Evolutionary conservation across 2,797 vertebrate species (phyloP), one percentile per base, ranked within the genome.

Genomic region (Chaenodraco wilsoni): DNA sequence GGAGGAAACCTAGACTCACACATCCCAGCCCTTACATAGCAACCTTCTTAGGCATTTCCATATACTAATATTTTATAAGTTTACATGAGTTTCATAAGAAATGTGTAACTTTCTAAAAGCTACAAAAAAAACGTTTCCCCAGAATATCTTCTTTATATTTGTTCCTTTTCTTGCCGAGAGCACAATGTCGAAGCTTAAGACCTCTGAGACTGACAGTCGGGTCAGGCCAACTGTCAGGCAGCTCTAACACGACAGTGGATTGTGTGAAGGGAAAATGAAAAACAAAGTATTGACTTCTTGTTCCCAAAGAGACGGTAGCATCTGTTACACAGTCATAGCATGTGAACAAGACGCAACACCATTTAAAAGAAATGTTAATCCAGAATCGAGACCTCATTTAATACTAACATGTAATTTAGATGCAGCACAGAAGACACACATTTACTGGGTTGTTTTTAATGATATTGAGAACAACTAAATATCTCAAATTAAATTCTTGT

Each of bases 131-230:
- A 44, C 0, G 1, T 21, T 46, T 57, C 5, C n/a, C 27, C 27
- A 14, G 49, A 73, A 59, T 11, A 23, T 45, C 64, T 41, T 44
- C n/a, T 46, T 67, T 66, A 14, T 56, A 52, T 21, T 43, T 60
- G 40, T 54, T 8, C 54, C 43, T 55, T 41, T 16, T 64, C 45
- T 66, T 65, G 61, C 67, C 52, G 63, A 33, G n/a, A 78, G 48
- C 60, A 19, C 11, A 56, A 44, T 44, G 62, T 79, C 52, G 69
- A 50, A 65, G 45, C 65, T 72, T 43, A 41, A 74, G 70, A 65
- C 65, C 65, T 69, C 51, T 70, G 74, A 72, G 73, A 78, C 27
- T 61, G 14, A 75, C 76, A 75, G 81, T 65, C 50, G 52, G 74
- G 48, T 79, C 65, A 77, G 58, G 79, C 17, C 67, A 55, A 68